Conservation (phyloP, 2,888 invertebrate species). For the Atrina japonica region DNA sequence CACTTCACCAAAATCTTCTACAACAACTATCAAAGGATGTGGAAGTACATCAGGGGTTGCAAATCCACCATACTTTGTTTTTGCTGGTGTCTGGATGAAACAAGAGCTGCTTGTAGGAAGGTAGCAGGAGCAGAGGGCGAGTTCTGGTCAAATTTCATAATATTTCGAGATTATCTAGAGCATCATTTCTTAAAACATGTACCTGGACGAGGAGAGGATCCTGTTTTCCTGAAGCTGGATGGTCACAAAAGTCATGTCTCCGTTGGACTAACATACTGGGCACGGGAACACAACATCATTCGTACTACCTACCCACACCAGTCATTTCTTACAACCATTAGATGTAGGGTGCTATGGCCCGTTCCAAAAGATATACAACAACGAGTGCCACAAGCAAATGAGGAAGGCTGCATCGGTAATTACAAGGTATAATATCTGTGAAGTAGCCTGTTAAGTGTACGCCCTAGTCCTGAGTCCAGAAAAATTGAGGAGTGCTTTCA, state of each 20-base stretch:
- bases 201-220: constrained; percentile 27
- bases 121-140: constrained; percentile 37
- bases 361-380: constrained; percentile 24
- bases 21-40: constrained; percentile 13
- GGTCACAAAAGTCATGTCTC: constrained; percentile 22
- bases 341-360: constrained; percentile 30
- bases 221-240: constrained; percentile 24
- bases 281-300: constrained; percentile 19
- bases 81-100: constrained; percentile 43
- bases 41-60: constrained; percentile 12
- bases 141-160: constrained; percentile 38
- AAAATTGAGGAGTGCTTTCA: no score
- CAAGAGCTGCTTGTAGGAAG: constrained; percentile 21
- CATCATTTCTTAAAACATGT: constrained; percentile 44
- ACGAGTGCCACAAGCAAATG: constrained; percentile 27
- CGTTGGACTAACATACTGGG: constrained; percentile 17
- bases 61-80: constrained; percentile 42
- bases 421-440: constrained; percentile 18
- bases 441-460: constrained; percentile 17
- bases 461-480: constrained; percentile 23
- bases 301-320: constrained; percentile 30
- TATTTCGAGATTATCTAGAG: constrained; percentile 40
- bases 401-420: constrained; percentile 15
- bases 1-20: constrained; percentile 3
- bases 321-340: constrained; percentile 24